Base-by-base conservation (phyloP, 2,888 invertebrate genomes). In the Acrobasis consociella region DNA sequence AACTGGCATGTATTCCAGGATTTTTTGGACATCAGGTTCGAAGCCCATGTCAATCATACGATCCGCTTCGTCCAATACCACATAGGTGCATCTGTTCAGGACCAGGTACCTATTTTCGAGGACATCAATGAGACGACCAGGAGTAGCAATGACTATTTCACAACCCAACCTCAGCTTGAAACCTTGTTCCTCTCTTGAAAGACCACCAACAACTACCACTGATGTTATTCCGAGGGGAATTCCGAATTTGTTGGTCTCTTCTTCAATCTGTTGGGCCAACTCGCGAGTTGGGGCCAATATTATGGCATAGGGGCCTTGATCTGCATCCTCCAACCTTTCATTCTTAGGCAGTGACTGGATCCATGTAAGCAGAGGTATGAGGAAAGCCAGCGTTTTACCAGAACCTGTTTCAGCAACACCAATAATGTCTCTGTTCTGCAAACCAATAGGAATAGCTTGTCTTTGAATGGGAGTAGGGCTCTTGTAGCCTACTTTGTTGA, bases 41-140 rank as follows among this genome's bases (percentile, higher is more conserved):
- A 99, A 99, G 83, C 99, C 99, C 97, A 99, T 99, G 94, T 99
- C 99, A 87, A 99, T 99, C 99, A 99, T 99, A 81, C 99, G 95
- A 93, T 99, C 99, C 42, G 99, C 99, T 93, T 98, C 97, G 78
- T 98, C 97, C 61, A 97, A 93, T 5, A 98, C 99, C 65, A 99
- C 98, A 84, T 99, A 99, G 0, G 99, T 99, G 87, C 99, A 99
- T 80, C 99, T 97, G 85, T 97, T 97, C 15, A 99, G 92, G 9
- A 99, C 99, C 69, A 99, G 93, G 85, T 99, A 99, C 65, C 99
- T 95, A 89, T 99, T 99, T 90, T 99, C 99, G 67, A 99, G 89
- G 0, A 99, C 99, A 87, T 99, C 99, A 69, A 99, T 98, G 53
- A 99, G 94, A 94, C 99, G 97, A 94, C 99, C 99, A 5, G 99